Evolutionary conservation across 1,140 invertebrate genomes (phyloP).

Genomic region (Vollenhovia emeryi): DNA sequence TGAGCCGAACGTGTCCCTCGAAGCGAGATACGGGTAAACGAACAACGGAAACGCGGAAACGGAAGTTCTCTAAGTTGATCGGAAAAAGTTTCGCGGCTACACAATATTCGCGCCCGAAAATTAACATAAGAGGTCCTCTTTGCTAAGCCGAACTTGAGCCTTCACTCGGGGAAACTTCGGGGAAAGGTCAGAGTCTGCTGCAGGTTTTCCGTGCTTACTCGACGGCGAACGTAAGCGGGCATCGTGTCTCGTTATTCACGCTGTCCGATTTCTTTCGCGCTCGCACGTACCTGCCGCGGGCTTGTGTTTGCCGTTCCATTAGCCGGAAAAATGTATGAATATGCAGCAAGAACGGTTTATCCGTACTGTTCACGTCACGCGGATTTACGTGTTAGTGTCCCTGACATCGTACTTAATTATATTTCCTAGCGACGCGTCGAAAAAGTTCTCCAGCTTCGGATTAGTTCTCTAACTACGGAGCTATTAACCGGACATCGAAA

Average conservation of each 20-base stretch:
- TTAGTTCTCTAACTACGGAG: neutral
- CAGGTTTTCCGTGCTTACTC: conserved; percentile 17
- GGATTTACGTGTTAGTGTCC: conserved; percentile 10
- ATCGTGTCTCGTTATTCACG: conserved; percentile 46
- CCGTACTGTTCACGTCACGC: neutral
- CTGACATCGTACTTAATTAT: conserved; percentile 14
- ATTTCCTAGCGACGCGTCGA: neutral
- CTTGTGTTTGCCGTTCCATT: conserved; percentile 45
- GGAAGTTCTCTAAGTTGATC: conserved; percentile 57
- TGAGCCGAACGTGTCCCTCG: neutral
- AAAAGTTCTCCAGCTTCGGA: neutral
- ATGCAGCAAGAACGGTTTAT: conserved; percentile 40
- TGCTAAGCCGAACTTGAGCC: neutral
- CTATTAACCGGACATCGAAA: conserved; percentile 16
- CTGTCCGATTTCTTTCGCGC: conserved; percentile 49
- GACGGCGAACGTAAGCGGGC: neutral
- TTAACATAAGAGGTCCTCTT: conserved; percentile 63
- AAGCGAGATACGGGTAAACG: neutral
- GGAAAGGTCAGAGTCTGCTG: conserved; percentile 21
- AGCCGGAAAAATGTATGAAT: conserved; percentile 53
- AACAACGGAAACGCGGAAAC: conserved; percentile 20
- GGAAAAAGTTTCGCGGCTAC: conserved; percentile 46
- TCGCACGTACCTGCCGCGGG: neutral
- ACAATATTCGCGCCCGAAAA: conserved; percentile 47
- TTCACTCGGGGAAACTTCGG: conserved; percentile 11